These are phyloP conservation scores for Ditula angustiorana DNA, from an alignment of 2,888 invertebrate genomes.

Conservation along the genomic window DNA sequence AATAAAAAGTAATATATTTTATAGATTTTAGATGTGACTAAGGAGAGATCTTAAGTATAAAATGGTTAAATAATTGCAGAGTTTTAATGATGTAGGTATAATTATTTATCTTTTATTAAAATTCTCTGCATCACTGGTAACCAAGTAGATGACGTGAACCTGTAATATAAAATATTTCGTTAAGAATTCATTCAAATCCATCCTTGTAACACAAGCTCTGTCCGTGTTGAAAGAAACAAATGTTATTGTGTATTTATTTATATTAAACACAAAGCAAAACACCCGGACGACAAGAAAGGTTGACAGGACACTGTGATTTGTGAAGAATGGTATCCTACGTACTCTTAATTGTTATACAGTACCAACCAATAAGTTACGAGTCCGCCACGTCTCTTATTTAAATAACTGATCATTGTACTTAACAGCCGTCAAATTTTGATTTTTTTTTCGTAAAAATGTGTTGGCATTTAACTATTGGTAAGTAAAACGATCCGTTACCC, in stretches of 20 bases:
- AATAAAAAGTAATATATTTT: constrained; percentile 86
- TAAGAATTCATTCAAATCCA: constrained; percentile 14
- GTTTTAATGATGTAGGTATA: constrained; percentile 72
- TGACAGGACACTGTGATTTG: background rate
- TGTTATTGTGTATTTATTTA: background rate
- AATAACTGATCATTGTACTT: too few species aligned
- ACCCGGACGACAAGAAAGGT: background rate
- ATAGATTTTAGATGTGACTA: constrained; percentile 79
- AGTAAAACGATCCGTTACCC: too few species aligned
- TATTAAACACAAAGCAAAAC: background rate
- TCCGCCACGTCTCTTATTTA: too few species aligned
- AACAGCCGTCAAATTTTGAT: too few species aligned
- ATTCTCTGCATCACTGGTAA: constrained; percentile 18
- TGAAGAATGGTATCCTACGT: too few species aligned
- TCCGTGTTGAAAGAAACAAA: background rate
- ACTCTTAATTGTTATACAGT: too few species aligned
- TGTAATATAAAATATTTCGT: background rate
- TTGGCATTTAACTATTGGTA: too few species aligned
- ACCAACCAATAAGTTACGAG: too few species aligned
- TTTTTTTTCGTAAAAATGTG: too few species aligned
- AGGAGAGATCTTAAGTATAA: constrained; percentile 75
- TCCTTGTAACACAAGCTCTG: constrained; percentile 1
- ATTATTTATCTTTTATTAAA: constrained; percentile 52
- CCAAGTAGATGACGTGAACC: constrained; percentile 7
- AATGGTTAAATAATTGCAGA: constrained; percentile 75